Evolutionary conservation across 53 echinoderm and acorn worm genomes (phyloP).

Genomic region (Astropecten irregularis): DNA sequence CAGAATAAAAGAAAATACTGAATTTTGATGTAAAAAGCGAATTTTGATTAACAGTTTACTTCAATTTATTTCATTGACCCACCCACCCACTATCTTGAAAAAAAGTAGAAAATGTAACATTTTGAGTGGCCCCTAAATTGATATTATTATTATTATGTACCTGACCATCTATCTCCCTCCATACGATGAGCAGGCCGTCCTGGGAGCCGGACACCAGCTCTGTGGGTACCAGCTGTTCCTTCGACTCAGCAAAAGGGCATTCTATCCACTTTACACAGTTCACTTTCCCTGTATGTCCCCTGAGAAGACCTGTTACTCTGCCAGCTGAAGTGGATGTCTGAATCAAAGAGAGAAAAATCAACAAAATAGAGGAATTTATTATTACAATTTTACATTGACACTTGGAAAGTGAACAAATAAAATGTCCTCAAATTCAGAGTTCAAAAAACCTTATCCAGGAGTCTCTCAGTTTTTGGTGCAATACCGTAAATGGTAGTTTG

Average conservation of each 20-base stretch:
- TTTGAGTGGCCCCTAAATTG: not conserved
- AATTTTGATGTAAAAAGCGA: too few relatives aligned
- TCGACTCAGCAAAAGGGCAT: constrained; percentile 35
- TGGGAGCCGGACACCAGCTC: constrained; percentile 89
- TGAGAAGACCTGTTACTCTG: constrained; percentile 49
- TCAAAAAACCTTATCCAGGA: too few relatives aligned
- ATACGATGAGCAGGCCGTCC: constrained; percentile 75
- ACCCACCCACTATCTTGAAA: too few relatives aligned
- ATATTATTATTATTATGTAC: constrained; percentile 1
- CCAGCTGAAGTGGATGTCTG: constrained; percentile 54
- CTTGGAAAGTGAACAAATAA: too few relatives aligned
- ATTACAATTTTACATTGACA: too few relatives aligned
- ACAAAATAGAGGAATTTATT: not conserved
- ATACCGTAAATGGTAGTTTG: too few relatives aligned
- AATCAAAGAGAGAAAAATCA: not conserved
- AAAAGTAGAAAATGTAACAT: too few relatives aligned
- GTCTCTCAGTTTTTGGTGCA: too few relatives aligned
- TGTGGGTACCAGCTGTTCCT: not conserved
- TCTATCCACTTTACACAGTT: constrained; percentile 90
- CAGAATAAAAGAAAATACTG: too few relatives aligned
- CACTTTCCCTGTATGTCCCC: constrained; percentile 86
- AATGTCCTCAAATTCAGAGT: too few relatives aligned
- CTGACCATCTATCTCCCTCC: constrained; percentile 49
- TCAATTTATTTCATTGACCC: not conserved
- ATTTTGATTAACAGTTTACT: not conserved